Conservation (phyloP, 2,797 vertebrate genomes). For the Sarcophilus harrisii region DNA sequence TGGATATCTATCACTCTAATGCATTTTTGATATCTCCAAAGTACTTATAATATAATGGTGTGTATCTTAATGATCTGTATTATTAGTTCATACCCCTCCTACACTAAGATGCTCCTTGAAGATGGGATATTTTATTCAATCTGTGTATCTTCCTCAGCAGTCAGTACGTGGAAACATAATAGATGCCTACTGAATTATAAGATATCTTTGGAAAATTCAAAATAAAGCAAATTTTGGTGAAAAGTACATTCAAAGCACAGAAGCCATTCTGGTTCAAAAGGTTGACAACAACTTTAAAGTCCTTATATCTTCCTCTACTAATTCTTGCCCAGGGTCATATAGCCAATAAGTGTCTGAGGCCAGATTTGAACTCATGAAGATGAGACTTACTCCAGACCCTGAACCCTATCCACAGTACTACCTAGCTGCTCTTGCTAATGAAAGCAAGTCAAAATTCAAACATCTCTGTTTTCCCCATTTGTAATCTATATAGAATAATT, state of each 20-base stretch:
- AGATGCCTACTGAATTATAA: background rate
- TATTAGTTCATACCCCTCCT: constrained; percentile 22
- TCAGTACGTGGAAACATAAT: background rate
- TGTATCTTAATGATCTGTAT: constrained; percentile 25
- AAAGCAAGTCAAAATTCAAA: constrained; percentile 49
- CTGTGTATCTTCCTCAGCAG: constrained; percentile 4
- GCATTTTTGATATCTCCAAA: background rate
- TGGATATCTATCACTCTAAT: background rate
- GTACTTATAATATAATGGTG: background rate
- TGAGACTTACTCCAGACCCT: background rate
- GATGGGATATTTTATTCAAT: constrained; percentile 6
- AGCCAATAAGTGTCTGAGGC: background rate
- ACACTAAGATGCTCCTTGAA: constrained; percentile 30
- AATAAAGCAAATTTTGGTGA: constrained; percentile 11
- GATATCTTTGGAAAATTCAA: background rate
- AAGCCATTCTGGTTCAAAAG: constrained; percentile 37
- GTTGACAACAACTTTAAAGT: background rate
- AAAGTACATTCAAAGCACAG: background rate
- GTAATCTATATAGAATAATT: constrained; percentile 57
- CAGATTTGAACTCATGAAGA: background rate
- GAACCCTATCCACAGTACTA: too few species aligned
- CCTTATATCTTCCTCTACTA: constrained; percentile 3
- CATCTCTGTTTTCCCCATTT: constrained; percentile 47
- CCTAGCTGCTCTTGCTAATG: background rate
- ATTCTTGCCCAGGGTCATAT: background rate